Conservation (phyloP, 2,888 invertebrate species). For the Scaeva pyrastri region DNA sequence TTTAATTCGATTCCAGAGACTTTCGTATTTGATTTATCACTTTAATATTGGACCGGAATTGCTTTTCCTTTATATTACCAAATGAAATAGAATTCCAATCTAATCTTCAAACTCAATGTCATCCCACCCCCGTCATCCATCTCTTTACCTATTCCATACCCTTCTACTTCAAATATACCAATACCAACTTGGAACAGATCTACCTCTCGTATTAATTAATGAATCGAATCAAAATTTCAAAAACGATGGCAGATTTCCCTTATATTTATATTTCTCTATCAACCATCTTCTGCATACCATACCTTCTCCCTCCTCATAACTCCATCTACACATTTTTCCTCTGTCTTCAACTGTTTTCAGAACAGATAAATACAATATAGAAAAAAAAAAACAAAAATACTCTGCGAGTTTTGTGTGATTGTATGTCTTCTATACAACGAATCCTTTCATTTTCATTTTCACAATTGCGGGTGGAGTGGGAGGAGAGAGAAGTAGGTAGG, state of each 20-base stretch:
- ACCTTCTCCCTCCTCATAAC: background rate
- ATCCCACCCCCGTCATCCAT: background rate
- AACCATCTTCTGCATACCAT: background rate
- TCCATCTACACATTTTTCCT: background rate
- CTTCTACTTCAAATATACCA: too few relatives aligned
- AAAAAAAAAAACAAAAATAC: too few relatives aligned
- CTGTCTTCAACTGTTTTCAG: slow-evolving; percentile 24
- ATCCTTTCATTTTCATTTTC: slow-evolving; percentile 75
- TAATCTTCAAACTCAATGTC: slow-evolving; percentile 55
- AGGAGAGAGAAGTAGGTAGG: background rate
- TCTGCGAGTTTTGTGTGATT: slow-evolving; percentile 30
- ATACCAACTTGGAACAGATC: background rate
- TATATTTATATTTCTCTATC: slow-evolving; percentile 60
- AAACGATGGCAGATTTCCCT: slow-evolving; percentile 73
- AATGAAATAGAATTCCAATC: slow-evolving; percentile 55
- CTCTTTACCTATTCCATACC: background rate
- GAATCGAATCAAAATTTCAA: slow-evolving; percentile 76
- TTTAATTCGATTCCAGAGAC: slow-evolving; percentile 58
- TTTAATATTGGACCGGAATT: slow-evolving; percentile 61
- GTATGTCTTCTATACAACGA: slow-evolving; percentile 56
- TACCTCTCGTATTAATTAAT: slow-evolving; percentile 73
- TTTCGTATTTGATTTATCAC: slow-evolving; percentile 62
- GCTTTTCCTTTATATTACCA: slow-evolving; percentile 13
- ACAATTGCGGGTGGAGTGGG: background rate
- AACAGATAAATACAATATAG: slow-evolving; percentile 67